Evolutionary conservation across 2,888 invertebrate genomes (phyloP), one percentile per base, ranked within the genome.

Genomic region (Hemaris fuciformis): DNA sequence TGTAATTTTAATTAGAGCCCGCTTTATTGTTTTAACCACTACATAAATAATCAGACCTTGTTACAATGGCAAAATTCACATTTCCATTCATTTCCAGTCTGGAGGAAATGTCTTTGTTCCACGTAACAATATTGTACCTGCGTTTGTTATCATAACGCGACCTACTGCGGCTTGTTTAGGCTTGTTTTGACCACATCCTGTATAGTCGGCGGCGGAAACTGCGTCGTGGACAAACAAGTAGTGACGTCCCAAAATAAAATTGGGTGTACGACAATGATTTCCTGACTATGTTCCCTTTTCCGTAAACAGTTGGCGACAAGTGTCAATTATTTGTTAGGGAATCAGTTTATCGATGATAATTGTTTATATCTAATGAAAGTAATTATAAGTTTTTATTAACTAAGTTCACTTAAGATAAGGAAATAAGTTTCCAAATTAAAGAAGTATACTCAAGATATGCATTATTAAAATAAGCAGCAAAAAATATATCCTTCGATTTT

Each of bases 161-260:
- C 60, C 46, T 42, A 56, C 31, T 57, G 57, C 38, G 41, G 64
- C 62, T 70, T 73, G 72, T 70, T 71, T 66, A 27, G 43, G 64
- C 62, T 72, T 73, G 72, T 70, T 71, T 67, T 71, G 65, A 58
- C 56, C 60, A 25, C 77, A 78, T 76, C 70, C 71, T 75, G 75
- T 73, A 66, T 71, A 67, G 70, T 68, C 56, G 62, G 34, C 56
- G 59, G 67, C 75, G 79, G 76, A 77, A 78, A 76, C 70, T 68
- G 66, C 67, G 68, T 65, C 68, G 66, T 71, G 68, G 61, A 69
- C 74, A 83, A 84, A 85, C 84, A 84, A 79, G 82, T 80, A 83
- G 80, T 77, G 66, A 69, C 63, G 67, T 74, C 69, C 72, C 77
- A 81, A 81, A 87, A 86, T 85, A 85, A 77, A 76, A 77, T 67